Percentiles rank a stretch among this genome's conserved stretches.
phyloP scores from a whole-genome alignment of 2,888 invertebrate species.

The Acanthacorydalis orientalis region DNA sequence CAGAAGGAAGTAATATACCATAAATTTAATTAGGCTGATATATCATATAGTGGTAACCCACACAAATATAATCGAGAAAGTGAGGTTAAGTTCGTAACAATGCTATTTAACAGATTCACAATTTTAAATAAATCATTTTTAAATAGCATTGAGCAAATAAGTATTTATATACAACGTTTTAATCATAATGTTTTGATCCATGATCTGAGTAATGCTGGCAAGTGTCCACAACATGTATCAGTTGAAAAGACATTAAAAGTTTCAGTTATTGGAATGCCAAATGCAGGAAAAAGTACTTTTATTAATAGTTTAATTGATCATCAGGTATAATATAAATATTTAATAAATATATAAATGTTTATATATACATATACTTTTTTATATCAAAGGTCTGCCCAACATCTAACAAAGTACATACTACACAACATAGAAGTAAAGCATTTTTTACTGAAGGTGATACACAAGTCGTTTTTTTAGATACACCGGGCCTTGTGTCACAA shows the following conservation, averaged over 20 bases:
- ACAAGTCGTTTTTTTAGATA: slow-evolving; percentile 84
- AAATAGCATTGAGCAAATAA: too few relatives aligned
- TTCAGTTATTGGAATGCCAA: slow-evolving; percentile 84
- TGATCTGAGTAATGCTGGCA: too few relatives aligned
- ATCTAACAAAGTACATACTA: slow-evolving; percentile 85
- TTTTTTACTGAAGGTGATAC: slow-evolving; percentile 57
- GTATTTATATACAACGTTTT: too few relatives aligned
- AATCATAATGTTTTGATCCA: too few relatives aligned
- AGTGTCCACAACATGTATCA: too few relatives aligned
- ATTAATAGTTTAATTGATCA: slow-evolving; percentile 72
- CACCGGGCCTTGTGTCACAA: slow-evolving; percentile 71
- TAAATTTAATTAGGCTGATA: too few relatives aligned
- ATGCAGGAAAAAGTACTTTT: slow-evolving; percentile 90
- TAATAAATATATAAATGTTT: neutral
- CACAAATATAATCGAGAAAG: too few relatives aligned
- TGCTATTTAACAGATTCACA: too few relatives aligned
- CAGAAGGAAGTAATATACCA: too few relatives aligned
- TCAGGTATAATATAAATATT: slow-evolving; percentile 35
- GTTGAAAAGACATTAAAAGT: slow-evolving; percentile 40
- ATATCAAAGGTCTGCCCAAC: slow-evolving; percentile 67
- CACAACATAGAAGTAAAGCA: slow-evolving; percentile 53
- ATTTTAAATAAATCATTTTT: too few relatives aligned
- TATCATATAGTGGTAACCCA: too few relatives aligned
- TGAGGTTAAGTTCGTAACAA: too few relatives aligned
- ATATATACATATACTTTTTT: neutral